These are phyloP conservation scores for Pristionchus exspectatus DNA, from an alignment of 2,888 invertebrate genomes.

Conservation along the genomic window DNA sequence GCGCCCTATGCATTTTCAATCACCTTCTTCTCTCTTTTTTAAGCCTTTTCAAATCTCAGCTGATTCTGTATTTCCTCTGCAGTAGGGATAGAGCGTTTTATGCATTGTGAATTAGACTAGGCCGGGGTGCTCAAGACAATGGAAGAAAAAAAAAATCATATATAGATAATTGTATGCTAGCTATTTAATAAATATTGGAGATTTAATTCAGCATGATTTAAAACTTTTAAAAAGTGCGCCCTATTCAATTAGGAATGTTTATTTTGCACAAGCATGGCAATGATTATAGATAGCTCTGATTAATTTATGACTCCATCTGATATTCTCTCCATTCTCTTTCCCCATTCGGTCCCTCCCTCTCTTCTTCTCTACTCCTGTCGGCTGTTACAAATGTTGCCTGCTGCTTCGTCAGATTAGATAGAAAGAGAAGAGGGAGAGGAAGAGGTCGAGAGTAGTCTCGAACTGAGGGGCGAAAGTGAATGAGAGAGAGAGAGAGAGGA, in stretches of 20 bases:
- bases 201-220: too few relatives aligned
- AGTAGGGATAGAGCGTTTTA: not conserved
- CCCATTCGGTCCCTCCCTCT: conserved; percentile 54
- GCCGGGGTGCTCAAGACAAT: not conserved
- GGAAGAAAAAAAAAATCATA: not conserved
- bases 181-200: too few relatives aligned
- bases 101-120: not conserved
- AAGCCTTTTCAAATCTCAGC: not conserved
- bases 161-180: not conserved
- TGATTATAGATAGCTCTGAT: not conserved
- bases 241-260: too few relatives aligned
- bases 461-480: conserved; percentile 22
- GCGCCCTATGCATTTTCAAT: not conserved
- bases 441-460: conserved; percentile 49
- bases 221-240: too few relatives aligned
- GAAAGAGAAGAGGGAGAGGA: conserved; percentile 1
- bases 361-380: not conserved
- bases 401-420: conserved; percentile 48
- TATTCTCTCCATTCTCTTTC: conserved; percentile 42
- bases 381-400: conserved; percentile 32
- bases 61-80: not conserved
- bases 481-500: not conserved
- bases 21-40: not conserved
- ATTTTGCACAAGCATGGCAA: not conserved
- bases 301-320: too few relatives aligned